Evolutionary conservation across 1,140 invertebrate genomes (phyloP), one percentile per base, ranked within the genome.

Genomic region (Penaeus chinensis): DNA sequence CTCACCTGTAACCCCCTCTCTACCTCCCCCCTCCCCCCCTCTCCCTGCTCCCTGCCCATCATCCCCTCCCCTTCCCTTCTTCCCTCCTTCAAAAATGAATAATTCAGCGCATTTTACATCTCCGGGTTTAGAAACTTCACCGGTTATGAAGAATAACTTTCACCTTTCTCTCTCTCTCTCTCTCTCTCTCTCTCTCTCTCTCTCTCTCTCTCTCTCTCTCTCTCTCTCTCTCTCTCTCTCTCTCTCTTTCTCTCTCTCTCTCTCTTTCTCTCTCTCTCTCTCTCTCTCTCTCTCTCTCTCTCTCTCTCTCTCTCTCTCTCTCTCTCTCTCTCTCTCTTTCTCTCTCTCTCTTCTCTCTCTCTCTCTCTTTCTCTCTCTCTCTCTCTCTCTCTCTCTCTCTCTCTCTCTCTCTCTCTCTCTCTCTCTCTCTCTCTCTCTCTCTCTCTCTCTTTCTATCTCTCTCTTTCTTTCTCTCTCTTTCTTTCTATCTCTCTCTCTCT

Each of bases 401-500:
- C 32, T 13, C 19, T 37, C 22, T 32, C 22, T 54, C 61, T 27
- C n/a, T 62, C 19, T 82, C 80, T 62, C 24, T 37, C 65, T 82
- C 0, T 62, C 42, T 22, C 24, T n/a, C n/a, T 74, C 71, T 32
- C 11, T n/a, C 18, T 54, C 11, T 54, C 16, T 54, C 16, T 54
- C 54, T 54, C 11, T 42, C 24, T n/a, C n/a, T 71, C 32, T 62
- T 60, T 62, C 7, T n/a, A 32, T 62, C 47, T 32, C 37, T 20
- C 27, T 80, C 78, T 80, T 54, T 80, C 78, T 80, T 54, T 80
- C 78, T 80, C 78, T 80, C 24, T 80, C 78, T 80, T 54, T 80
- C 37, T 60, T 60, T 80, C 78, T 80, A 24, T 80, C 78, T 80
- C 78, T 80, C 78, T 80, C 54, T 62, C 24, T 80, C 78, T 80